Percentiles rank a stretch among this genome's conserved stretches.
phyloP scores from a whole-genome alignment of 2,888 invertebrate species.

The Megalurothrips usitatus region DNA sequence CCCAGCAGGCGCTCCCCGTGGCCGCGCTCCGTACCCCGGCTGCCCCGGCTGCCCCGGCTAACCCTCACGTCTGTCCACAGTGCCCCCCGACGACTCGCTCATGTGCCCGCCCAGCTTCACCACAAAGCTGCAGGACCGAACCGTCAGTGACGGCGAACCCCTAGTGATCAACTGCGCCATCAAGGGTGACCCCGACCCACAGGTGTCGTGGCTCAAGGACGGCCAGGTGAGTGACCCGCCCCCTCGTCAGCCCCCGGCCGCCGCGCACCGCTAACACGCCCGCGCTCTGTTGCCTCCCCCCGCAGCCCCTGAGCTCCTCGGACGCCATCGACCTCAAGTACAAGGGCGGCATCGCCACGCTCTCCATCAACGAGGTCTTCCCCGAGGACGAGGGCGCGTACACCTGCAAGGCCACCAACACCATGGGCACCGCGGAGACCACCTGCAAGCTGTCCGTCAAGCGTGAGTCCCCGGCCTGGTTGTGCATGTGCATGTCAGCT shows the following conservation, averaged over 20 bases:
- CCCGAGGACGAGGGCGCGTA: conserved; percentile 93
- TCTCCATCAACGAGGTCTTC: conserved; percentile 88
- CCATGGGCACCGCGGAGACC: conserved; percentile 79
- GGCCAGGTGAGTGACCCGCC: conserved; percentile 56
- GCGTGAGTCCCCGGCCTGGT: conserved; percentile 61
- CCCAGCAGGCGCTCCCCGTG: too few species aligned
- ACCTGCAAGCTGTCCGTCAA: conserved; percentile 78
- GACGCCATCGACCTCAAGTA: conserved; percentile 89
- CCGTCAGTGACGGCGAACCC: conserved; percentile 83
- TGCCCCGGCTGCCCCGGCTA: neutral
- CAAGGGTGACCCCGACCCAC: conserved; percentile 88
- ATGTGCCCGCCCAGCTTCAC: conserved; percentile 86
- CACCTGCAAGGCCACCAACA: conserved; percentile 85
- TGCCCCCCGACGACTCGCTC: conserved; percentile 77
- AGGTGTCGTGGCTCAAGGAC: conserved; percentile 85
- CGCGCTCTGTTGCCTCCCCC: conserved; percentile 30
- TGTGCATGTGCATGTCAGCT: neutral
- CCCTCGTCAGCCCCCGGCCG: conserved; percentile 44
- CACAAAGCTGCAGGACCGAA: conserved; percentile 67
- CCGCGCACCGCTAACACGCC: neutral
- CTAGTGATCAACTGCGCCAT: conserved; percentile 77
- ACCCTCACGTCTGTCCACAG: conserved; percentile 48
- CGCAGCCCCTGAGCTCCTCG: conserved; percentile 59
- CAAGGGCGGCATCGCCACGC: conserved; percentile 79
- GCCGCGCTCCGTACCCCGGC: too few species aligned